phyloP scores from a whole-genome alignment of 2,888 invertebrate species.

The Seladonia tumulorum region DNA sequence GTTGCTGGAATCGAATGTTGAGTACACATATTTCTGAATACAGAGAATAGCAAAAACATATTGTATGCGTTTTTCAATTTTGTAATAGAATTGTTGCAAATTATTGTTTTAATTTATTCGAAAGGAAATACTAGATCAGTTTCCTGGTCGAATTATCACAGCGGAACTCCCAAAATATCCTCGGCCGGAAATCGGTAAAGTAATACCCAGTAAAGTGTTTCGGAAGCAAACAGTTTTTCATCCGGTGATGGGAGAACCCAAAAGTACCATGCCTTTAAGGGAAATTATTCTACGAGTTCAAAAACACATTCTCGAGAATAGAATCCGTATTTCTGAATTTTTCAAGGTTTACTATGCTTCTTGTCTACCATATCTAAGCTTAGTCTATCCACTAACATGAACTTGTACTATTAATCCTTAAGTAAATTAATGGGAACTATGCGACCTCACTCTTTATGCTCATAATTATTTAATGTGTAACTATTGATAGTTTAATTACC shows the following conservation, averaged over 20 bases:
- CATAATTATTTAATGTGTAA: not conserved
- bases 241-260: conserved; percentile 85
- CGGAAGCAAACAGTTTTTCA: conserved; percentile 86
- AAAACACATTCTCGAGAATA: conserved; percentile 87
- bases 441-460: not conserved
- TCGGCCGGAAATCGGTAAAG: conserved; percentile 88
- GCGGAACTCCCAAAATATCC: conserved; percentile 89
- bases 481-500: not conserved
- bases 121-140: conserved; percentile 85
- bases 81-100: not conserved
- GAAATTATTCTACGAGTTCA: conserved; percentile 88
- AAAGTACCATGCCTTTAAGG: conserved; percentile 85
- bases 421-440: not conserved
- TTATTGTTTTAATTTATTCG: not conserved
- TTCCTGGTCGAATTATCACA: conserved; percentile 88
- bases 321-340: conserved; percentile 89
- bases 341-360: conserved; percentile 85
- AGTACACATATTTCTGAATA: not conserved
- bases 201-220: conserved; percentile 85
- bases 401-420: not conserved
- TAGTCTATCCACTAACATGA: not conserved
- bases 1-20: conserved; percentile 4
- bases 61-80: not conserved
- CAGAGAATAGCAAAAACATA: not conserved
- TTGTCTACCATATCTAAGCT: not conserved